Percentiles rank a stretch among this genome's conserved stretches.
These are phyloP conservation scores for Zygothrica quintamaculata DNA, from an alignment of 2,888 invertebrate species.

Conservation along the genomic window DNA sequence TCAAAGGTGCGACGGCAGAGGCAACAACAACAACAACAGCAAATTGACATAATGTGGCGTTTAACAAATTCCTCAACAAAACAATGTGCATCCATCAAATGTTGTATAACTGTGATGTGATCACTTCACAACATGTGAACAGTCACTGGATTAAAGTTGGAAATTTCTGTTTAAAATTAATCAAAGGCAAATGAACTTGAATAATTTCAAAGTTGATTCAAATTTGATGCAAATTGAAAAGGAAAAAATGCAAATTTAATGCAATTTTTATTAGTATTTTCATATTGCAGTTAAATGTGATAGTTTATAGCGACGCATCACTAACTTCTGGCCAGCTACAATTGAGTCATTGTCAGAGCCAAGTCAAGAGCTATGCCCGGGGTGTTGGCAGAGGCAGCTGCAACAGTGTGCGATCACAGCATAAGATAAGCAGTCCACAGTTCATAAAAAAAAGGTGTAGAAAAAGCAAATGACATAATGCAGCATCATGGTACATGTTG, in stretches of 20 bases:
- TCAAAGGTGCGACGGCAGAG: slow-evolving; percentile 71
- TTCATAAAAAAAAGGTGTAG: slow-evolving; percentile 58
- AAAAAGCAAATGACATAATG: slow-evolving; percentile 78
- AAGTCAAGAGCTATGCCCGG: slow-evolving; percentile 5
- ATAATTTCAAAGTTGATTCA: slow-evolving; percentile 5
- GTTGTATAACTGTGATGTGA: slow-evolving; percentile 37
- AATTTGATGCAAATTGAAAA: slow-evolving; percentile 7
- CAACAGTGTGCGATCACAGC: slow-evolving; percentile 47
- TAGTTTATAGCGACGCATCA: slow-evolving; percentile 27
- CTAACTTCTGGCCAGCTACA: slow-evolving; percentile 14
- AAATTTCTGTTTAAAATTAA: not conserved
- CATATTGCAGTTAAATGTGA: slow-evolving; percentile 27
- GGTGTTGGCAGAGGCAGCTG: slow-evolving; percentile 51
- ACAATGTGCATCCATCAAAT: slow-evolving; percentile 70
- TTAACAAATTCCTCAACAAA: slow-evolving; percentile 73
- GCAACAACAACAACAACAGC: slow-evolving; percentile 63
- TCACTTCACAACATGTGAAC: slow-evolving; percentile 28
- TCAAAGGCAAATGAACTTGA: too few species aligned
- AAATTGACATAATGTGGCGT: slow-evolving; percentile 84
- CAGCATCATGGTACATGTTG: slow-evolving; percentile 57
- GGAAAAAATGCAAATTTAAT: not conserved
- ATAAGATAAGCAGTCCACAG: slow-evolving; percentile 46
- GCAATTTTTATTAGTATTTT: too few species aligned
- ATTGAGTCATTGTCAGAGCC: slow-evolving; percentile 43
- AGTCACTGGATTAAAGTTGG: slow-evolving; percentile 25